Base-by-base conservation (phyloP, 2,888 invertebrate genomes). In the Fragum fragum region DNA sequence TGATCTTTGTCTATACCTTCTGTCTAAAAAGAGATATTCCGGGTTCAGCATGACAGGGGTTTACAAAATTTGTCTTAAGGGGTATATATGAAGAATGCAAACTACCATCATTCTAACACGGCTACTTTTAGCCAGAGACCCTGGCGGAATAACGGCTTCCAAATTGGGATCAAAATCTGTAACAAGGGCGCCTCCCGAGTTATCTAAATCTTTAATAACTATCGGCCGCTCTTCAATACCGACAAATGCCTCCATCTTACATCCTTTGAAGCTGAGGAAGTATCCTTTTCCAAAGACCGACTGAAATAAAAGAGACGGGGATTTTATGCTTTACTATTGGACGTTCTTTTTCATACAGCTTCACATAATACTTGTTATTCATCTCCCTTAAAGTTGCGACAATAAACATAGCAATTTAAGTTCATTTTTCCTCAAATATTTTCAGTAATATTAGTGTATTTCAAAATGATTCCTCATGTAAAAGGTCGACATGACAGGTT, bases 161-260 rank as follows among this genome's bases (percentile, higher is more conserved):
- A 86, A 53, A 23, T 75, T 69, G 3, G 70, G 32, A 55, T 86
- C 81, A 75, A 61, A 86, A 1, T 79, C 71, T 16, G 86, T 86
- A 0, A 57, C 63, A 14, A 86, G 59, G 18, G 26, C 59, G 0
- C 83, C 86, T 1, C 86, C 86, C 7, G 72, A 52, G 6, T 75
- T 74, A 18, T 81, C 83, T n/a, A 86, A 75, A 11, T 83, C 39
- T 52, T 77, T 79, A 6, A 73, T 28, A 0, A 77, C 77, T 63
- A 81, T 57, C 23, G 86, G 86, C 6, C 81, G 73, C 61, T 83
- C 83, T 63, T 86, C 86, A 42, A 86, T 79, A 11, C 83, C 86
- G 71, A 83, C 81, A 66, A 86, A 86, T 16, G 79, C 86, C 28
- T 86, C 86, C 73, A 86, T 73, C 21, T 53, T 52, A 73, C 83